Conservation (phyloP, 2,888 invertebrate species). For the Phytoseiulus persimilis region DNA sequence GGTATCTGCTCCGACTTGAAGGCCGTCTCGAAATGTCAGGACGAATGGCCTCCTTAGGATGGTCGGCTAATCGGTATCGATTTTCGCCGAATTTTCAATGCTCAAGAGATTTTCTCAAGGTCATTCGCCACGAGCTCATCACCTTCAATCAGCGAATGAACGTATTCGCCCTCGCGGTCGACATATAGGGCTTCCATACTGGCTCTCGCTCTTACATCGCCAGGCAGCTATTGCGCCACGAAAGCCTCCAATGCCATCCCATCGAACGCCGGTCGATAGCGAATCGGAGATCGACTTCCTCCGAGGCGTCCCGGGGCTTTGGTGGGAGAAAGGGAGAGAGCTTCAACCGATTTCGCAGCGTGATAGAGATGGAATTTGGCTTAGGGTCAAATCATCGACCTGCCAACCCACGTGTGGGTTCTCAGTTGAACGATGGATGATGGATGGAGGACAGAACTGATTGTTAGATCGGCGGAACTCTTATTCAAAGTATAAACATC, state of each 20-base stretch:
- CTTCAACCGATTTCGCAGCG: not conserved
- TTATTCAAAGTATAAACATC: not conserved
- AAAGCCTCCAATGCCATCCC: not conserved
- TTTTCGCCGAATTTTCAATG: not conserved
- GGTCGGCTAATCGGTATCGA: not conserved
- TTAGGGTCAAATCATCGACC: not conserved
- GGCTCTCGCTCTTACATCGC: not conserved
- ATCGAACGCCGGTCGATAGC: not conserved
- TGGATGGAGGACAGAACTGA: not conserved
- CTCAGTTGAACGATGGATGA: not conserved
- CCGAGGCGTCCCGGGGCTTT: not conserved
- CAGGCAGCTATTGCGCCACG: not conserved
- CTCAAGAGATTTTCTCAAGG: not conserved
- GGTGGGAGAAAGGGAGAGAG: not conserved
- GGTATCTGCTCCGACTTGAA: not conserved
- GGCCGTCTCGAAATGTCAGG: not conserved
- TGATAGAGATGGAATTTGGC: not conserved
- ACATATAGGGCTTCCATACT: not conserved
- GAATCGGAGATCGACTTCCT: not conserved
- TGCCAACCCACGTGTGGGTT: not conserved
- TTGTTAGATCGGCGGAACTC: not conserved
- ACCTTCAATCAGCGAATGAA: not conserved
- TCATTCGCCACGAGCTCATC: not conserved
- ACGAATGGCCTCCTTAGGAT: not conserved
- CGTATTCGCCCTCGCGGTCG: not conserved